These are phyloP conservation scores for Allobates femoralis DNA, from an alignment of 2,797 vertebrate genomes.

Conservation along the genomic window DNA sequence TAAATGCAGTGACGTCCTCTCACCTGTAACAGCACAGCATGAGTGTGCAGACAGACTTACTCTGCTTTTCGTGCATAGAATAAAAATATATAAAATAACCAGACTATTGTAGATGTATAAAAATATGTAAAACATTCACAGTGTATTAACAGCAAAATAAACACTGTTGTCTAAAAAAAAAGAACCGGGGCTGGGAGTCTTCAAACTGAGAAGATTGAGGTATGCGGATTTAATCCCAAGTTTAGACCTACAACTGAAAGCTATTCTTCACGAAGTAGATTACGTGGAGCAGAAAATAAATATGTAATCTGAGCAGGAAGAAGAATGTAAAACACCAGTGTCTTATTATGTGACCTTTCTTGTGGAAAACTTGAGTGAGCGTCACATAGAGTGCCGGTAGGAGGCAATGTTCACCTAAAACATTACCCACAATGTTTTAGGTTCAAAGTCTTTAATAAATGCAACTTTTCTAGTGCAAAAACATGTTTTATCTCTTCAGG, in stretches of 20 bases:
- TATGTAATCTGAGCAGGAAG: conserved; percentile 38
- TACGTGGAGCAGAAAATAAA: conserved; percentile 48
- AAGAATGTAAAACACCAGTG: conserved; percentile 30
- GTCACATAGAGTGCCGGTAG: not conserved
- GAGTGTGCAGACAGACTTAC: conserved; percentile 22
- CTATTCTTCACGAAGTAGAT: conserved; percentile 39
- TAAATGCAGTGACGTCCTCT: not conserved
- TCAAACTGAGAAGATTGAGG: conserved; percentile 4
- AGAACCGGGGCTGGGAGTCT: conserved; percentile 20
- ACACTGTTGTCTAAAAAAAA: not conserved
- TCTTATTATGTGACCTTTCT: not conserved
- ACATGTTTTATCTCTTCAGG: not conserved
- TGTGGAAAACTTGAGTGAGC: not conserved
- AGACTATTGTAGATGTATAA: conserved; percentile 47
- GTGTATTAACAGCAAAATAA: conserved; percentile 39
- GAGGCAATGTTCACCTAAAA: conserved; percentile 19
- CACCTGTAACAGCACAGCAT: not conserved
- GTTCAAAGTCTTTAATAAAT: not conserved
- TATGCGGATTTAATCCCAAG: conserved; percentile 49
- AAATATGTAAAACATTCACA: conserved; percentile 56
- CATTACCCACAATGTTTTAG: not conserved
- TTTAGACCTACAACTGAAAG: conserved; percentile 34
- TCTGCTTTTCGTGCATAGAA: conserved; percentile 30
- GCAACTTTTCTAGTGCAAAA: not conserved
- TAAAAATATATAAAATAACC: conserved; percentile 47